Base-by-base conservation (phyloP, 2,888 invertebrate species). In the Trichogramma evanescens region DNA sequence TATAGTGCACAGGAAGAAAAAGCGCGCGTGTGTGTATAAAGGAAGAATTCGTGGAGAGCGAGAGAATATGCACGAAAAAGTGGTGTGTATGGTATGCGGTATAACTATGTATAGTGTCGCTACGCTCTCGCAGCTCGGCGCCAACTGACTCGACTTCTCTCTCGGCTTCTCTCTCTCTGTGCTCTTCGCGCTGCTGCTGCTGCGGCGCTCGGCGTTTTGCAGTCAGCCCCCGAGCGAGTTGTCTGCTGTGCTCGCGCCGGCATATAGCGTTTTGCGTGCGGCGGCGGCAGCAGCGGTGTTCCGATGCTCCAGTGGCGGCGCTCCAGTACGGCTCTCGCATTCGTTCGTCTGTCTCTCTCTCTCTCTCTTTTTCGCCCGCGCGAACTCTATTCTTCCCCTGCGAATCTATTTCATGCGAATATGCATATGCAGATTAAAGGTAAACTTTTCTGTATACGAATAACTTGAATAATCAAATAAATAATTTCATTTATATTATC, bases 121-220 rank as follows among this genome's bases (percentile, higher is more conserved):
- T 49, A 54, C 44, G 26, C 56, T 64, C 67, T 71, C 72, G 72
- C 77, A 75, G 75, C 71, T 74, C 70, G 72, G 75, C 77, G 75
- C 75, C 74, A 71, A 77, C 77, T 77, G 72, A 76, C 68, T 67
- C 63, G 50, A 56, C 56, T 50, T 63, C 64, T 52, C 58, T 63
- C 61, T 53, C 59, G 59, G 62, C 63, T 63, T 65, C 66, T 63
- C 55, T 13, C 6, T 44, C 13, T 26, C 40, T 57, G 38, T 61
- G 51, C 63, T 63, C 63, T 56, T 9, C 8, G 38, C 40, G 8
- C 45, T 9, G 45, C 45, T 9, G 45, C 45, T 9, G n/a, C 45
- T 45, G 9, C 45, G 9, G n/a, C 9, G 54, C 26, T 38, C 26
- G 5, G 63, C 39, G 50, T 59, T 48, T 54, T 54, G 39, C 64